These are phyloP conservation scores for Ctenochaetus hawaiiensis DNA, from an alignment of 2,797 vertebrate genomes.

Conservation along the genomic window DNA sequence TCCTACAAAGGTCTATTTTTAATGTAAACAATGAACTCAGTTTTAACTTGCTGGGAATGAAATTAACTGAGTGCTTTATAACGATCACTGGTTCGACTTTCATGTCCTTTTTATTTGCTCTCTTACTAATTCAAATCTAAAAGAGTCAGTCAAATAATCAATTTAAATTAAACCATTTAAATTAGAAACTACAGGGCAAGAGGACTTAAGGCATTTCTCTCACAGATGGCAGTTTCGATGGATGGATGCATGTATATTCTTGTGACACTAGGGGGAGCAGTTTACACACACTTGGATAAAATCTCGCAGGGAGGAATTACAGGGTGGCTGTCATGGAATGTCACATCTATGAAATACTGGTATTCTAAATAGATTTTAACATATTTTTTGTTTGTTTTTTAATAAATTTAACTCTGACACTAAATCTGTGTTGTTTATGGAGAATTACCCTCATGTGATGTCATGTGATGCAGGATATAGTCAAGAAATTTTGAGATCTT, in stretches of 20 bases:
- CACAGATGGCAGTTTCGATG: neutral
- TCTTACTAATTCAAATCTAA: no score
- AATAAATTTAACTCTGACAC: no score
- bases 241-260: conserved; percentile 7
- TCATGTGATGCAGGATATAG: no score
- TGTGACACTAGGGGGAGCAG: conserved; percentile 66
- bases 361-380: no score
- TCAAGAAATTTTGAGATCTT: neutral
- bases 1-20: neutral
- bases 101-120: neutral
- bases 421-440: no score
- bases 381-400: neutral
- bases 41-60: neutral
- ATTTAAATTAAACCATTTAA: neutral
- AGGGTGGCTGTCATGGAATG: no score
- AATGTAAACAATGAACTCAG: neutral
- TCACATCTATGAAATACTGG: neutral
- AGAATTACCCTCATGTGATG: neutral
- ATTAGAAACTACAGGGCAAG: neutral
- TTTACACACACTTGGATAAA: conserved; percentile 58
- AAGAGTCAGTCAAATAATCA: neutral
- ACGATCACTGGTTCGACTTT: neutral
- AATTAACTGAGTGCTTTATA: neutral
- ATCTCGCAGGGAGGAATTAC: no score
- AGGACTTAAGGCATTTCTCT: no score